phyloP scores from a whole-genome alignment of 2,113 vertebrate genomes.

The Siniperca knerii region DNA sequence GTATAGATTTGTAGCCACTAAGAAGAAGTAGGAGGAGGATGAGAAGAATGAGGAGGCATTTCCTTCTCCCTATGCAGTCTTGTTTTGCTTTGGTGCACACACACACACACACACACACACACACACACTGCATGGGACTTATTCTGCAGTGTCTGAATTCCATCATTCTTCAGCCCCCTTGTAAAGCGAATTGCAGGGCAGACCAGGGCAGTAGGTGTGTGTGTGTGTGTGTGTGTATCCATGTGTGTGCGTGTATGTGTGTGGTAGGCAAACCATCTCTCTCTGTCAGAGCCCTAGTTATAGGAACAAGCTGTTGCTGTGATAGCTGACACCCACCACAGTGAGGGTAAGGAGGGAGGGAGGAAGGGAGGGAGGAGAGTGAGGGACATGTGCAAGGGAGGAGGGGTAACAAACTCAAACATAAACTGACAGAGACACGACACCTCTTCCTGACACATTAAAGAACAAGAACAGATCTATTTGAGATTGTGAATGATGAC shows the following conservation, averaged over 20 bases:
- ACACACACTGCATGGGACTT: conserved; percentile 24
- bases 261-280: conserved; percentile 75
- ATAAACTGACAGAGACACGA: conserved; percentile 35
- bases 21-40: not conserved
- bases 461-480: conserved; percentile 35
- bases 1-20: not conserved
- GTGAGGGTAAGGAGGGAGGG: conserved; percentile 57
- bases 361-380: conserved; percentile 28
- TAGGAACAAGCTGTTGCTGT: conserved; percentile 88
- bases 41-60: conserved; percentile 38
- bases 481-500: conserved; percentile 16
- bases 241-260: conserved; percentile 66
- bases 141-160: conserved; percentile 79
- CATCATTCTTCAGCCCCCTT: conserved; percentile 83
- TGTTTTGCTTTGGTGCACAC: conserved; percentile 57
- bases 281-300: conserved; percentile 85
- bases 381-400: conserved; percentile 37
- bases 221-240: conserved; percentile 20
- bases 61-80: conserved; percentile 44
- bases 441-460: conserved; percentile 31
- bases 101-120: conserved; percentile 12
- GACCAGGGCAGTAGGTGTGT: conserved; percentile 59
- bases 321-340: conserved; percentile 86
- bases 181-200: conserved; percentile 78
- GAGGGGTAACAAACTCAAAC: conserved; percentile 43